Evolutionary conservation across 2,113 vertebrate genomes (phyloP), one percentile per base, ranked within the genome.

Genomic region (Tylochromis polylepis): DNA sequence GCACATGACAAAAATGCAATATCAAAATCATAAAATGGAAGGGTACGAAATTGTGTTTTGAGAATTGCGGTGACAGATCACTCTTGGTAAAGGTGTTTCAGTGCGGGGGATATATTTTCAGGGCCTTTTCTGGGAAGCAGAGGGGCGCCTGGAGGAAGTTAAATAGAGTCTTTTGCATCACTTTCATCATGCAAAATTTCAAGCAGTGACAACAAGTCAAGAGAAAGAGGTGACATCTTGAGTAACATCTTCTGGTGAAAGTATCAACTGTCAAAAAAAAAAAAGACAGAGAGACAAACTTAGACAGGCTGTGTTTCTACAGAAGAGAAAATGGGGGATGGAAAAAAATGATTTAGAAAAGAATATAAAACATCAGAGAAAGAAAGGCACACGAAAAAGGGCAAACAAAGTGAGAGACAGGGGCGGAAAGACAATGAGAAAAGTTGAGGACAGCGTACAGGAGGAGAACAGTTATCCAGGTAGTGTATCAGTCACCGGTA

Each of bases 401-500:
- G 29, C 8, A 41, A 43, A 65, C 41, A 84, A 57, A 83, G 75
- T 31, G 43, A 84, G 57, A 88, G 36, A 43, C 58, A 79, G 56
- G 59, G 82, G 83, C 20, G 27, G 78, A 82, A 62, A 89, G 34
- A 84, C 56, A 78, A 36, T 2, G 60, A 79, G 70, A 83, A 83
- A 83, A 84, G 80, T 79, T 59, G 85, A 89, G 85, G 86, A 86
- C 82, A 60, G 88, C 79, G 34, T 56, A 82, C 84, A 85, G 87
- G 82, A 80, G 80, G 85, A 11, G 31, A 86, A 79, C 77, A 85
- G 79, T 90, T 93, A 92, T 86, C 82, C 86, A 87, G 92, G 88
- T 87, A 93, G 86, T 90, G 87, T 94, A 89, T 91, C 91, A 93
- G 94, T 89, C 92, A 88, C 70, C 7, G 77, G 92, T 91, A 91